Conservation (phyloP, 1,140 invertebrate genomes). For the Laodelphax striatellus region DNA sequence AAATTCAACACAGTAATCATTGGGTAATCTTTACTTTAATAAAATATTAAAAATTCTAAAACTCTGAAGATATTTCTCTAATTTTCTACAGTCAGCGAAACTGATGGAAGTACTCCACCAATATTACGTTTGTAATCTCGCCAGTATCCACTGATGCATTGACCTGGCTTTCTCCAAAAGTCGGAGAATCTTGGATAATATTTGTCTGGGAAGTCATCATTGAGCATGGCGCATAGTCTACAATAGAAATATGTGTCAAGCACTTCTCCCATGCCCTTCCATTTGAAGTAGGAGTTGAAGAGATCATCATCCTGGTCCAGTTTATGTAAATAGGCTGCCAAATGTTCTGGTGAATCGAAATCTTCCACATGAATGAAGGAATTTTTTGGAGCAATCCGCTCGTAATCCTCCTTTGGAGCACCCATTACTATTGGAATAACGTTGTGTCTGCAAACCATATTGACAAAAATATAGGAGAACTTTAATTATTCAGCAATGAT, state of each 20-base stretch:
- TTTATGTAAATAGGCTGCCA: slow-evolving; percentile 69
- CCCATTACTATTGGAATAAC: slow-evolving; percentile 91
- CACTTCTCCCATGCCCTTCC: slow-evolving; percentile 80
- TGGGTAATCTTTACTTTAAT: too few relatives aligned
- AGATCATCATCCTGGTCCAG: slow-evolving; percentile 72
- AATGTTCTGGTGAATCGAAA: slow-evolving; percentile 67
- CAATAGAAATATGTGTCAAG: slow-evolving; percentile 92
- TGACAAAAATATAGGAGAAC: too few relatives aligned
- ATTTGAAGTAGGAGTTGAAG: slow-evolving; percentile 84
- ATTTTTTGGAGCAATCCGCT: slow-evolving; percentile 67
- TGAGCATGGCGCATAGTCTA: slow-evolving; percentile 77
- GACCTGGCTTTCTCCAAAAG: too few relatives aligned
- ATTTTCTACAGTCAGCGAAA: too few relatives aligned
- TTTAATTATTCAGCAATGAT: too few relatives aligned
- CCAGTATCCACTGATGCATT: too few relatives aligned
- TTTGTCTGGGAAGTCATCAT: slow-evolving; percentile 36
- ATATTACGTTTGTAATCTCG: too few relatives aligned
- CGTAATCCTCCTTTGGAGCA: slow-evolving; percentile 76
- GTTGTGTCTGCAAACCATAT: slow-evolving; percentile 48
- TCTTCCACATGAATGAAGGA: slow-evolving; percentile 89
- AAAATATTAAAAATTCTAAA: too few relatives aligned
- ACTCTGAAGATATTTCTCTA: too few relatives aligned
- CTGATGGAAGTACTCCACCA: too few relatives aligned
- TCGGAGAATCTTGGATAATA: too few relatives aligned
- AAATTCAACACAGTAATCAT: too few relatives aligned